phyloP scores from a whole-genome alignment of 2,797 vertebrate genomes.

The Octomys mimax region DNA sequence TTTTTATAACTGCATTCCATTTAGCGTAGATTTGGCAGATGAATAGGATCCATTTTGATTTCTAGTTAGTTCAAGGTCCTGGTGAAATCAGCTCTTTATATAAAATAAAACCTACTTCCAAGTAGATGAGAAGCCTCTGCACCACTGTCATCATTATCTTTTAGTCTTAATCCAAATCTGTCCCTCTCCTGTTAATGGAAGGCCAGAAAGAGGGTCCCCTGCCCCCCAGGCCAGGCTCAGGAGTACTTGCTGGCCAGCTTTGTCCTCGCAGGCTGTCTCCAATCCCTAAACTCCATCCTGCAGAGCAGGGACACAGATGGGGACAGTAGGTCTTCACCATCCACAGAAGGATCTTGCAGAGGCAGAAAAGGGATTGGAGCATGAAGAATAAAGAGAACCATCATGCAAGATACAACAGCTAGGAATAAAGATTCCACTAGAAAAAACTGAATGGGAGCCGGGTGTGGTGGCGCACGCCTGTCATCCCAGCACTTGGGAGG shows the following conservation, averaged over 20 bases:
- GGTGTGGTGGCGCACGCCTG: too few relatives aligned
- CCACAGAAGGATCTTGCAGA: neutral
- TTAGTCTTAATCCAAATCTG: neutral
- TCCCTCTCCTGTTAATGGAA: neutral
- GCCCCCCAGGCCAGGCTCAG: neutral
- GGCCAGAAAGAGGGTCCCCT: neutral
- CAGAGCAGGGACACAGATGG: neutral
- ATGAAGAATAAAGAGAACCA: neutral
- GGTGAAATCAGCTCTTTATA: slow-evolving; percentile 41
- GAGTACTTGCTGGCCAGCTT: neutral
- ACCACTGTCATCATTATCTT: neutral
- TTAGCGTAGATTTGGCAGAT: slow-evolving; percentile 27
- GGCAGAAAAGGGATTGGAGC: neutral
- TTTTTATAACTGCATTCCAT: slow-evolving; percentile 12
- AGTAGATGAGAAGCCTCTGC: neutral
- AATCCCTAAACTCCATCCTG: neutral
- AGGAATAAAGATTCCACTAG: neutral
- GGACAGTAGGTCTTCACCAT: neutral
- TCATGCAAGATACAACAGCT: neutral
- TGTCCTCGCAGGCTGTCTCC: neutral
- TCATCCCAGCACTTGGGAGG: too few relatives aligned
- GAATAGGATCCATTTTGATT: slow-evolving; percentile 9
- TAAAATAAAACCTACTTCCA: slow-evolving; percentile 41
- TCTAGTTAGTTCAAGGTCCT: slow-evolving; percentile 8
- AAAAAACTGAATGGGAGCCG: neutral